phyloP scores from a whole-genome alignment of 2,888 invertebrate species.

The Drosophila quasianomalipes region DNA sequence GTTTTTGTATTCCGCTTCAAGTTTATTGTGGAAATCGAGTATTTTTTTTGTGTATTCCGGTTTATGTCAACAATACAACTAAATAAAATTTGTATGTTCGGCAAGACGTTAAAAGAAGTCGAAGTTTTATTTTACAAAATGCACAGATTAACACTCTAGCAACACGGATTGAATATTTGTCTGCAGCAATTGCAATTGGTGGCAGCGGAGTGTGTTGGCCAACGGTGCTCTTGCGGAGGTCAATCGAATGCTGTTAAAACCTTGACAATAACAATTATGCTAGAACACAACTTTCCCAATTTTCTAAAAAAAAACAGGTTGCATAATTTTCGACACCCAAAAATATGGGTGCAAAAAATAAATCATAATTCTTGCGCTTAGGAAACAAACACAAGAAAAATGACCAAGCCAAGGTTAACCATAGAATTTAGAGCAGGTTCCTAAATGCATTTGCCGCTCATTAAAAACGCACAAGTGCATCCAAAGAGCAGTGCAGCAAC shows the following conservation, averaged over 20 bases:
- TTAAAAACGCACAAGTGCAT: slow-evolving; percentile 73
- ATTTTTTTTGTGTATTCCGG: not conserved
- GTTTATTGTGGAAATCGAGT: not conserved
- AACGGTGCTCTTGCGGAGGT: slow-evolving; percentile 3
- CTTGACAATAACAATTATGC: slow-evolving; percentile 42
- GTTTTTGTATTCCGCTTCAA: not conserved
- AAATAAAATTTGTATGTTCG: not conserved
- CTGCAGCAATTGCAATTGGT: slow-evolving; percentile 17
- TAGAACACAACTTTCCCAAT: slow-evolving; percentile 52
- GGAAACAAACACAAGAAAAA: slow-evolving; percentile 34
- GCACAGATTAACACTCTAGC: slow-evolving; percentile 50
- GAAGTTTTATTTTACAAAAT: slow-evolving; percentile 3
- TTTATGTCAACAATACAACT: not conserved
- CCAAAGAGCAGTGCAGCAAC: slow-evolving; percentile 17
- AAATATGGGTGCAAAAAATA: slow-evolving; percentile 40
- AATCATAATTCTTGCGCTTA: slow-evolving; percentile 66
- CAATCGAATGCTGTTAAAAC: slow-evolving; percentile 34
- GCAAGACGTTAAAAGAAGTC: not conserved
- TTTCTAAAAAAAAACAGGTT: slow-evolving; percentile 59
- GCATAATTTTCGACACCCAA: slow-evolving; percentile 38
- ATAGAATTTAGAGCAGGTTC: slow-evolving; percentile 38
- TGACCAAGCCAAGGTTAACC: slow-evolving; percentile 56
- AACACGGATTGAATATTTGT: slow-evolving; percentile 24
- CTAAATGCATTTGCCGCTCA: slow-evolving; percentile 41
- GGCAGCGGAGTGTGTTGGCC: slow-evolving; percentile 5